phyloP scores from a whole-genome alignment of 2,797 vertebrate genomes.

The Alfaro cultratus region DNA sequence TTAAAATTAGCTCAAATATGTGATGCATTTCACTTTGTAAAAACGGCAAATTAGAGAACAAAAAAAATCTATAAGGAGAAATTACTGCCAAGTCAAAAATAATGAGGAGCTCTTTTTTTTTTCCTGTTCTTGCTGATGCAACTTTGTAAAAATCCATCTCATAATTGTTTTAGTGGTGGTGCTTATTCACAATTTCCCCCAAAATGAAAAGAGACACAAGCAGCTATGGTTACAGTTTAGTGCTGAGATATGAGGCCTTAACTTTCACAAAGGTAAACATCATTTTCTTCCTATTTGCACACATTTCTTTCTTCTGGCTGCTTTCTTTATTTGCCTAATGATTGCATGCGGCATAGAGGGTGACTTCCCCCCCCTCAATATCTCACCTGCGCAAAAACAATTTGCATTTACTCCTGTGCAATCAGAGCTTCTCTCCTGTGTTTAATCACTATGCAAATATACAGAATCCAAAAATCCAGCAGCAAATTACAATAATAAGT shows the following conservation, averaged over 20 bases:
- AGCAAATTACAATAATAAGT: conserved; percentile 22
- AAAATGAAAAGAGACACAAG: conserved; percentile 40
- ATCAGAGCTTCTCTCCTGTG: conserved; percentile 10
- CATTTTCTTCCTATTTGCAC: conserved; percentile 18
- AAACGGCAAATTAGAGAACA: background rate
- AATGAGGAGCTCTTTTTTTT: conserved; percentile 35
- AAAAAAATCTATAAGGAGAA: background rate
- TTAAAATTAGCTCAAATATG: background rate
- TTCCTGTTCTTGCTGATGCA: conserved; percentile 17
- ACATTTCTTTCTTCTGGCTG: conserved; percentile 4
- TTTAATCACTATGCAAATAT: conserved; percentile 39
- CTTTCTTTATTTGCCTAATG: conserved; percentile 32
- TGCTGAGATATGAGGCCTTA: conserved; percentile 23
- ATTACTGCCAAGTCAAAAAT: background rate
- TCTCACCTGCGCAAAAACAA: conserved; percentile 38
- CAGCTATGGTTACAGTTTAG: conserved; percentile 29
- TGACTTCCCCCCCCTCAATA: background rate
- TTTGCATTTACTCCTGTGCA: conserved; percentile 39
- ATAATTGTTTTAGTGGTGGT: background rate
- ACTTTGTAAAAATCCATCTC: conserved; percentile 28
- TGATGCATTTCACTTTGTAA: background rate
- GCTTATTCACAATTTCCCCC: conserved; percentile 38
- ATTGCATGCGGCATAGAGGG: conserved; percentile 14
- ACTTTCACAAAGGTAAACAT: conserved; percentile 22
- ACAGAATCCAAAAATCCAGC: conserved; percentile 1